Evolutionary conservation across 2,797 vertebrate genomes (phyloP).

Genomic region (Zalophus californianus): DNA sequence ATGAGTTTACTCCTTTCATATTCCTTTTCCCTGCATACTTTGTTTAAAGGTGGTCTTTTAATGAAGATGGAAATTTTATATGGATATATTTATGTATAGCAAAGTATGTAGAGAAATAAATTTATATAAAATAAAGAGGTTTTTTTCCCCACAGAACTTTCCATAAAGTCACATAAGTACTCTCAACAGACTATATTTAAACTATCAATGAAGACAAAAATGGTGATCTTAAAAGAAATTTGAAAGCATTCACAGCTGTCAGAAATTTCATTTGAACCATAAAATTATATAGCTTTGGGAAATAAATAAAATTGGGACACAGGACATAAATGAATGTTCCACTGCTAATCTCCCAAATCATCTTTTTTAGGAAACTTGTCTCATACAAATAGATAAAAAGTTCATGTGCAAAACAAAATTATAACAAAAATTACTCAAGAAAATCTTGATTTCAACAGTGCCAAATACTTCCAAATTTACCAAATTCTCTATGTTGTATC

Average conservation of each 20-base stretch:
- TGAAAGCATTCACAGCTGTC: constrained; percentile 18
- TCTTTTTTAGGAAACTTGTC: neutral
- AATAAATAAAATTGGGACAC: neutral
- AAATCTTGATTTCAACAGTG: neutral
- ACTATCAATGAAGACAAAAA: constrained; percentile 1
- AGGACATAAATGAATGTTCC: constrained; percentile 18
- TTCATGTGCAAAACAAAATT: constrained; percentile 39
- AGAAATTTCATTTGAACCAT: constrained; percentile 42
- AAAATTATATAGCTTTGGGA: neutral
- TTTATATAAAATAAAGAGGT: neutral
- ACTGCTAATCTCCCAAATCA: neutral
- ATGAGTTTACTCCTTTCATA: neutral
- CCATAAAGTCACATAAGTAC: neutral
- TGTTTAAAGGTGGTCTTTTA: neutral
- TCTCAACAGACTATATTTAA: constrained; percentile 34
- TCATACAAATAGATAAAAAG: neutral
- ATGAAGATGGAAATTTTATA: neutral
- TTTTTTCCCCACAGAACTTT: neutral
- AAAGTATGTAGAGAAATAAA: neutral
- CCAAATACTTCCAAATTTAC: neutral
- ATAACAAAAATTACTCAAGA: neutral
- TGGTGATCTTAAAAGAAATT: neutral
- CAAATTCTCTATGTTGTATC: neutral
- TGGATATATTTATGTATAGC: neutral
- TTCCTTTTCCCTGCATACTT: neutral